A percentile compares a stretch with the other conserved stretches of the same genome.
Conservation (phyloP, 2,797 vertebrate species). For the Morus bassanus region DNA sequence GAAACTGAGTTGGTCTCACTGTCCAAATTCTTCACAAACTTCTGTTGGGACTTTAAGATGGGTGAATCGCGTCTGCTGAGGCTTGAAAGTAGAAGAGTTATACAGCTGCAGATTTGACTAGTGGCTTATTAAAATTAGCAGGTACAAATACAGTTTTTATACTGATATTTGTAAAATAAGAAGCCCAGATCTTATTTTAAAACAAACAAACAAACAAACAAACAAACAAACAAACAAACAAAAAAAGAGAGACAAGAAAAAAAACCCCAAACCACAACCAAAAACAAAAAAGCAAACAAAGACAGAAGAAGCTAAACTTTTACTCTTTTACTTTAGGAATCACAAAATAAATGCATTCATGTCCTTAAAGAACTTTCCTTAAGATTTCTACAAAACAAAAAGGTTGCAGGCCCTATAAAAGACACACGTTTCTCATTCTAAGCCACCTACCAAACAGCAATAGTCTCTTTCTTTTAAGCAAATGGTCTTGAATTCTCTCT, state of each 20-base stretch:
- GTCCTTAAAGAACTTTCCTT: background rate
- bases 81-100: background rate
- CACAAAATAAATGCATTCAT: background rate
- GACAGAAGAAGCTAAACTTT: background rate
- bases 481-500: background rate
- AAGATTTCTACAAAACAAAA: background rate
- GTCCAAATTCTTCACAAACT: background rate
- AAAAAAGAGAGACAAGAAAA: background rate
- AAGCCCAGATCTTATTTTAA: background rate
- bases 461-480: background rate
- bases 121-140: background rate
- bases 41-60: background rate
- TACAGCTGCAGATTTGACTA: background rate
- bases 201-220: too few relatives aligned
- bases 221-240: background rate
- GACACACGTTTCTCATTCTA: background rate
- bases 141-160: background rate
- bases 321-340: background rate
- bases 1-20: background rate
- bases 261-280: background rate
- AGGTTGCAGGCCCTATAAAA: background rate
- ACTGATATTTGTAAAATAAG: background rate
- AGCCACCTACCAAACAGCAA: background rate
- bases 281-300: background rate
- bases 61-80: background rate